Conservation (phyloP, 1,140 invertebrate genomes). For the Temnothorax longispinosus region DNA sequence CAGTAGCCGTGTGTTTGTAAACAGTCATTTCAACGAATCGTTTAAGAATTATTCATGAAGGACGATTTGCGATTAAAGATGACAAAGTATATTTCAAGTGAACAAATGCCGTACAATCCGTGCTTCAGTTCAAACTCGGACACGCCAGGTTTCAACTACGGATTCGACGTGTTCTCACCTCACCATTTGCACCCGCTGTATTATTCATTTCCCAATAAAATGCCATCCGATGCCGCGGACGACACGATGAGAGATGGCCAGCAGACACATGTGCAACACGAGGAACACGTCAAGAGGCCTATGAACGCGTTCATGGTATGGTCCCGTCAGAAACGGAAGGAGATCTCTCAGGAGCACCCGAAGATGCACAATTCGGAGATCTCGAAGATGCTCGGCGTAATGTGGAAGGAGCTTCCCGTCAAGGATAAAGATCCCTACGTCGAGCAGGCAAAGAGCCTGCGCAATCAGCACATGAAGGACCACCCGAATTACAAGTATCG, state of each 20-base stretch:
- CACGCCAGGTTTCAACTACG: not conserved
- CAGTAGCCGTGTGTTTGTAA: not conserved
- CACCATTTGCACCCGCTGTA: slow-evolving; percentile 74
- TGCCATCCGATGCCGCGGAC: not conserved
- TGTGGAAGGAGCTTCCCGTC: slow-evolving; percentile 98
- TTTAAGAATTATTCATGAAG: not conserved
- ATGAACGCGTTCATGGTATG: slow-evolving; percentile 99
- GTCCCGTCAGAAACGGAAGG: slow-evolving; percentile 97
- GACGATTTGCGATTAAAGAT: not conserved
- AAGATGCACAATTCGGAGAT: slow-evolving; percentile 99
- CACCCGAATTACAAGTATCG: slow-evolving; percentile 99
- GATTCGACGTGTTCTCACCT: not conserved
- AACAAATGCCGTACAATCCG: not conserved
- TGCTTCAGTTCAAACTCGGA: not conserved
- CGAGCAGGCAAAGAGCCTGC: slow-evolving; percentile 98
- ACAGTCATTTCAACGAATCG: not conserved
- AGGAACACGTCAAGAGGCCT: slow-evolving; percentile 94
- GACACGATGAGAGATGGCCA: slow-evolving; percentile 64
- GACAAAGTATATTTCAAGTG: not conserved
- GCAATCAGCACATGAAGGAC: slow-evolving; percentile 99
- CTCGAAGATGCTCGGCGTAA: slow-evolving; percentile 97
- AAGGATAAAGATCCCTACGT: slow-evolving; percentile 98
- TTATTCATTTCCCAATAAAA: not conserved
- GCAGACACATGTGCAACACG: not conserved
- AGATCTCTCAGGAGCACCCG: slow-evolving; percentile 99